Conservation (phyloP, 2,113 vertebrate genomes). For the Tenebrosternarchus preto region DNA sequence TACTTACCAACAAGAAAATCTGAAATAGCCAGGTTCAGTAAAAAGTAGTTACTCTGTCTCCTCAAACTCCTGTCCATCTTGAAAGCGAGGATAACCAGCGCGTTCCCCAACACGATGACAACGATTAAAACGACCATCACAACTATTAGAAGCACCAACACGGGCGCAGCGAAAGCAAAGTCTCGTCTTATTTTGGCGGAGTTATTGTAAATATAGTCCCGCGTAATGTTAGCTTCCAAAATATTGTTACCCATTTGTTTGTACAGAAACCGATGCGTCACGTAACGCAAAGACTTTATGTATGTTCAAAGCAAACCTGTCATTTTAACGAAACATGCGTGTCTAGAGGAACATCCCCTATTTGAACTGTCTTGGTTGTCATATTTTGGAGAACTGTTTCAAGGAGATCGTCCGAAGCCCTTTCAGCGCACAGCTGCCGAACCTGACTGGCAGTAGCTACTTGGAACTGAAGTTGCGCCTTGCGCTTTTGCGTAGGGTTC, state of each 20-base stretch:
- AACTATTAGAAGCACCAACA: slow-evolving; percentile 70
- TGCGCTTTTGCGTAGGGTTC: too few relatives aligned
- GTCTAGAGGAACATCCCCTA: not conserved
- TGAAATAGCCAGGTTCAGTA: slow-evolving; percentile 87
- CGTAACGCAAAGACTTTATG: not conserved
- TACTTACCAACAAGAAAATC: slow-evolving; percentile 91
- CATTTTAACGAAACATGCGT: not conserved
- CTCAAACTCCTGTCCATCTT: slow-evolving; percentile 85
- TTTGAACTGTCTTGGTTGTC: not conserved
- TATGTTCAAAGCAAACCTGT: not conserved
- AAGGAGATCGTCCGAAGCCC: not conserved
- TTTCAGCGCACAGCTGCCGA: not conserved
- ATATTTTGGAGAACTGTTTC: not conserved
- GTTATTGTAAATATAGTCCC: slow-evolving; percentile 56
- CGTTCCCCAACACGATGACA: slow-evolving; percentile 82
- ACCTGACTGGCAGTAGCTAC: not conserved
- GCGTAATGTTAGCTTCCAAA: slow-evolving; percentile 57
- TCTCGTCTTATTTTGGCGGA: slow-evolving; percentile 51
- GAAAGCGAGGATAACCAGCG: slow-evolving; percentile 84
- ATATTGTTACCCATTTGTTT: slow-evolving; percentile 28
- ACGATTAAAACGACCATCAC: slow-evolving; percentile 81
- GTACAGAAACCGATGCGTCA: not conserved
- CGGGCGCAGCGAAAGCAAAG: slow-evolving; percentile 58
- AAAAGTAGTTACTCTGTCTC: slow-evolving; percentile 84
- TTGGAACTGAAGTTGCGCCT: too few relatives aligned